Percentiles rank a stretch among this genome's conserved stretches.
Conservation (phyloP, 2,888 invertebrate genomes). For the Leptarthrus brevirostris region DNA sequence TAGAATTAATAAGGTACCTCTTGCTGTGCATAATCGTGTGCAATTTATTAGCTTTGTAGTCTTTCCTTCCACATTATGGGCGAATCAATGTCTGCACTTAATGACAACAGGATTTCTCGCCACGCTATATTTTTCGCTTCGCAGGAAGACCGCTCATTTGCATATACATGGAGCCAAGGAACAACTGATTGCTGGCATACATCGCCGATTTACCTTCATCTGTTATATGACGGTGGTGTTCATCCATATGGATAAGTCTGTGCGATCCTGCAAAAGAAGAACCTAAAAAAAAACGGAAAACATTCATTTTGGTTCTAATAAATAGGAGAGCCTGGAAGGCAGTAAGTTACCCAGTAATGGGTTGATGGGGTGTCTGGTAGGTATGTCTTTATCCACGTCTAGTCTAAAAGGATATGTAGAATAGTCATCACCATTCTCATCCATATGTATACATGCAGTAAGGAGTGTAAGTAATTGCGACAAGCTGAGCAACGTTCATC, state of each 20-base stretch:
- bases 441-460: conserved; percentile 28
- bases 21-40: conserved; percentile 34
- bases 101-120: conserved; percentile 3
- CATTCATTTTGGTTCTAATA: conserved; percentile 32
- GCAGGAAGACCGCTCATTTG: conserved; percentile 21
- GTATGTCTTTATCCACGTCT: conserved; percentile 21
- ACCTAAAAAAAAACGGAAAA: conserved; percentile 16
- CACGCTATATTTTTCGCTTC: conserved; percentile 16
- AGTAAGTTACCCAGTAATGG: conserved; percentile 22
- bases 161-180: conserved; percentile 24
- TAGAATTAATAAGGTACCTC: conserved; percentile 17
- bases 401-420: conserved; percentile 13
- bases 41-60: conserved; percentile 10
- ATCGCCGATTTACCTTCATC: conserved; percentile 11
- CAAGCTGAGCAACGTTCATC: conserved; percentile 41
- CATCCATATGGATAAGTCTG: conserved; percentile 38
- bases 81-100: conserved; percentile 42
- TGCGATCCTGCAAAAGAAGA: neutral
- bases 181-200: conserved; percentile 14
- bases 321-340: conserved; percentile 14
- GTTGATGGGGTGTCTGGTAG: neutral
- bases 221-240: neutral
- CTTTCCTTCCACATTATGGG: conserved; percentile 7
- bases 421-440: conserved; percentile 30
- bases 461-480: conserved; percentile 44